Percentiles rank a stretch among this genome's conserved stretches.
These are phyloP conservation scores for Myotis daubentonii DNA, from an alignment of 2,797 vertebrate species.

Conservation along the genomic window DNA sequence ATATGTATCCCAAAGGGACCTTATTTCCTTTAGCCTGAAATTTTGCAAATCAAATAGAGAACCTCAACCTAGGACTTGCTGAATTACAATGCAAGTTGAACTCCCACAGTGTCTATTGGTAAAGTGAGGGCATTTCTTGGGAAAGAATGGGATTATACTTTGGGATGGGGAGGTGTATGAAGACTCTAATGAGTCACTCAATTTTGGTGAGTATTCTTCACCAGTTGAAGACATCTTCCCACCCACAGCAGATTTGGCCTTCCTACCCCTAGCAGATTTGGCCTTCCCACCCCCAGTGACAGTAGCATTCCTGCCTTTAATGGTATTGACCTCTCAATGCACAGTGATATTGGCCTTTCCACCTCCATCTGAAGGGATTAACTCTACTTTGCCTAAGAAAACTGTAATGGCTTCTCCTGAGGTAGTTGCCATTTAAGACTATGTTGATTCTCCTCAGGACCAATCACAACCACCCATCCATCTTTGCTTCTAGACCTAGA, in stretches of 20 bases:
- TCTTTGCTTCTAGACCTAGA: background rate
- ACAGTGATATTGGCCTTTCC: background rate
- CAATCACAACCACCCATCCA: background rate
- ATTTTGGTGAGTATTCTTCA: background rate
- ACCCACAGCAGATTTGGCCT: background rate
- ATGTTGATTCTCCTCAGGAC: background rate
- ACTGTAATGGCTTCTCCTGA: background rate
- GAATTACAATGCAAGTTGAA: background rate
- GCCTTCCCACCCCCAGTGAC: background rate
- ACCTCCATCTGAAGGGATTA: background rate
- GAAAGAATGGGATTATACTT: background rate
- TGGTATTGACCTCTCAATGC: background rate
- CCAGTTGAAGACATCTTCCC: background rate
- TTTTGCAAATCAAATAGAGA: background rate
- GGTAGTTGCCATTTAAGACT: background rate
- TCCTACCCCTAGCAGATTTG: background rate
- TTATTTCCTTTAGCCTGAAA: background rate
- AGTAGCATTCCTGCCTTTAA: background rate
- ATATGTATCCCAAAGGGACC: background rate
- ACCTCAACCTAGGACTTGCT: background rate
- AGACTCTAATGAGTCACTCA: background rate
- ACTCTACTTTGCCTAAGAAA: background rate
- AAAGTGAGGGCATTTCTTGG: background rate
- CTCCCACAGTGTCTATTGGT: background rate
- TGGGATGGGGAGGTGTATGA: background rate